Conservation (phyloP, 1,140 invertebrate species). For the Hestina assimilis region DNA sequence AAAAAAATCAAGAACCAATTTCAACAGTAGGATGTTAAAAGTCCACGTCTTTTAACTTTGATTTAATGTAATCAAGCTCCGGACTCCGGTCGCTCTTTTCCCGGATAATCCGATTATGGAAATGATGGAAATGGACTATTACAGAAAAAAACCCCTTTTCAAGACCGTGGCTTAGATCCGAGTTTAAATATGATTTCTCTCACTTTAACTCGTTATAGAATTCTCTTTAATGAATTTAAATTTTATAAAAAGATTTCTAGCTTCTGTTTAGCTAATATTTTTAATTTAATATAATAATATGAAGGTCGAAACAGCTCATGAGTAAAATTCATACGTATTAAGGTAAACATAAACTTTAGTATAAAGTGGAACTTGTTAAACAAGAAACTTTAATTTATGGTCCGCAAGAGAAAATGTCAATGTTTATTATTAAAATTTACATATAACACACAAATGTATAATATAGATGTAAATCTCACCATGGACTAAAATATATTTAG, state of each 20-base stretch:
- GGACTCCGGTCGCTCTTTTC: too few relatives aligned
- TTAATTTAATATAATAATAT: slow-evolving; percentile 15
- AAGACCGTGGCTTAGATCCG: too few relatives aligned
- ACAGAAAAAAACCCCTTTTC: too few relatives aligned
- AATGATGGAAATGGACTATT: too few relatives aligned
- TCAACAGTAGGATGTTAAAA: too few relatives aligned
- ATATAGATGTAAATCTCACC: background rate
- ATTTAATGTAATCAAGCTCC: too few relatives aligned
- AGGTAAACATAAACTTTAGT: slow-evolving; percentile 21
- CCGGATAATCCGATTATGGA: too few relatives aligned
- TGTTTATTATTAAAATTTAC: slow-evolving; percentile 5
- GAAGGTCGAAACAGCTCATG: slow-evolving; percentile 11
- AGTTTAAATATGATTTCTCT: too few relatives aligned
- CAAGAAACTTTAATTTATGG: slow-evolving; percentile 15
- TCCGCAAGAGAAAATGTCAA: slow-evolving; percentile 8
- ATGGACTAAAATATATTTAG: background rate
- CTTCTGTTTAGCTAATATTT: slow-evolving; percentile 5
- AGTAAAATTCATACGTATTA: slow-evolving; percentile 14
- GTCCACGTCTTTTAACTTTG: too few relatives aligned
- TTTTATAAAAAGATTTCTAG: slow-evolving; percentile 7
- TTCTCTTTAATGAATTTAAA: background rate
- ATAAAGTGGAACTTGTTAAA: slow-evolving; percentile 12
- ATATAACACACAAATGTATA: background rate
- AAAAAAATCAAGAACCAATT: too few relatives aligned
- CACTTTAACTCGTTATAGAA: too few relatives aligned